Conservation (phyloP, 2,888 invertebrate genomes). For the Chelonus formosanus region DNA sequence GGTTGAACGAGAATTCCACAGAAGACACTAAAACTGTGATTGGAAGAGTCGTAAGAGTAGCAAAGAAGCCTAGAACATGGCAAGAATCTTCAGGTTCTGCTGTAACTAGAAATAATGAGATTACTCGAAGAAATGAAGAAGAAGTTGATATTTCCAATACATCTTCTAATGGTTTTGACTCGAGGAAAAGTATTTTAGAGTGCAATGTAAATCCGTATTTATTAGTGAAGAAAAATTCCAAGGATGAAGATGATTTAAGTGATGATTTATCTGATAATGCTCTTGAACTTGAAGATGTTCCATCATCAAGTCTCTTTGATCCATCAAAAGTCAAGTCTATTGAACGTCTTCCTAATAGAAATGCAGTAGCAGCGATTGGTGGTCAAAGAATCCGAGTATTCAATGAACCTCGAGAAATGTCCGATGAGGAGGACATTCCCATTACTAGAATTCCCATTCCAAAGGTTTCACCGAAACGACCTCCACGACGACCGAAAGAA, state of each 20-base stretch:
- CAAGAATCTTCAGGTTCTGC: slow-evolving; percentile 37
- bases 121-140: slow-evolving; percentile 36
- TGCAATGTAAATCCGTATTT: slow-evolving; percentile 88
- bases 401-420: slow-evolving; percentile 65
- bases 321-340: slow-evolving; percentile 62
- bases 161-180: slow-evolving; percentile 39
- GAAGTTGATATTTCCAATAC: slow-evolving; percentile 34
- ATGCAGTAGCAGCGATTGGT: slow-evolving; percentile 68
- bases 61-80: slow-evolving; percentile 47
- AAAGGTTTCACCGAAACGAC: slow-evolving; percentile 71
- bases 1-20: slow-evolving; percentile 39
- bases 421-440: slow-evolving; percentile 48
- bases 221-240: slow-evolving; percentile 70
- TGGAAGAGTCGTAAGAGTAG: slow-evolving; percentile 41
- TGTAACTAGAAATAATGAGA: slow-evolving; percentile 20
- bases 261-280: slow-evolving; percentile 63
- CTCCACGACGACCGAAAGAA: slow-evolving; percentile 70
- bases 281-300: slow-evolving; percentile 40
- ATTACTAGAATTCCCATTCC: slow-evolving; percentile 60
- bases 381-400: slow-evolving; percentile 76
- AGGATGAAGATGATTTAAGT: slow-evolving; percentile 60
- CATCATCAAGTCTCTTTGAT: slow-evolving; percentile 55
- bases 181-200: slow-evolving; percentile 76
- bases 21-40: slow-evolving; percentile 36
- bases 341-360: slow-evolving; percentile 58